Conservation (phyloP, 2,888 invertebrate genomes). For the Mactromeris polynyma region DNA sequence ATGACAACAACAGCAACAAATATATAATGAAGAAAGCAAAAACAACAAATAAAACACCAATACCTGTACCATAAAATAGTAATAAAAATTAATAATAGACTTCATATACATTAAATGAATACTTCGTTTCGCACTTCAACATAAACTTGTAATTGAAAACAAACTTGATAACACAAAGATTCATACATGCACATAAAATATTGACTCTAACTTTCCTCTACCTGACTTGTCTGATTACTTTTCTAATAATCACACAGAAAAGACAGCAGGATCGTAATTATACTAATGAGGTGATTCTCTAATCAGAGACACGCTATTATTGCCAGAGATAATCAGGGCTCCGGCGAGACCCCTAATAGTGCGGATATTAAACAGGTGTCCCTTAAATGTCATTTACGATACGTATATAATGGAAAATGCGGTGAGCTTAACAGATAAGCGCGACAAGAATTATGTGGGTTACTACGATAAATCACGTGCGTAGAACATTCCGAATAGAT, state of each 20-base stretch:
- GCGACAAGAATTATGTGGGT: neutral
- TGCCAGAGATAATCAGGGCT: conserved; percentile 11
- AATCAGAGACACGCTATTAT: conserved; percentile 8
- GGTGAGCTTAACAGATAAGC: neutral
- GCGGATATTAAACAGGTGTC: conserved; percentile 22
- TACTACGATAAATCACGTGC: neutral
- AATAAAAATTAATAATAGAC: too few relatives aligned
- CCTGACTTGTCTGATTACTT: neutral
- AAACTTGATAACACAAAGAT: neutral
- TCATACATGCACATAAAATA: neutral
- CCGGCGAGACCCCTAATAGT: neutral
- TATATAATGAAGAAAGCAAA: too few relatives aligned
- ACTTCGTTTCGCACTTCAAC: too few relatives aligned
- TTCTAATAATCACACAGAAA: neutral
- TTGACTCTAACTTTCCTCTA: neutral
- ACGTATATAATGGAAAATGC: neutral
- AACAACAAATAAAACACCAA: too few relatives aligned
- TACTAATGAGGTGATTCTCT: conserved; percentile 1
- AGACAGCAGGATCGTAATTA: neutral
- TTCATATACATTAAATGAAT: too few relatives aligned
- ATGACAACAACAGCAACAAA: too few relatives aligned
- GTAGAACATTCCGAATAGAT: neutral
- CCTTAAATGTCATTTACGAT: neutral
- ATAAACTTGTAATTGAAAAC: too few relatives aligned
- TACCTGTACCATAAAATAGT: too few relatives aligned